phyloP scores from a whole-genome alignment of 2,888 invertebrate species.

The Ypsolopha scabrella region DNA sequence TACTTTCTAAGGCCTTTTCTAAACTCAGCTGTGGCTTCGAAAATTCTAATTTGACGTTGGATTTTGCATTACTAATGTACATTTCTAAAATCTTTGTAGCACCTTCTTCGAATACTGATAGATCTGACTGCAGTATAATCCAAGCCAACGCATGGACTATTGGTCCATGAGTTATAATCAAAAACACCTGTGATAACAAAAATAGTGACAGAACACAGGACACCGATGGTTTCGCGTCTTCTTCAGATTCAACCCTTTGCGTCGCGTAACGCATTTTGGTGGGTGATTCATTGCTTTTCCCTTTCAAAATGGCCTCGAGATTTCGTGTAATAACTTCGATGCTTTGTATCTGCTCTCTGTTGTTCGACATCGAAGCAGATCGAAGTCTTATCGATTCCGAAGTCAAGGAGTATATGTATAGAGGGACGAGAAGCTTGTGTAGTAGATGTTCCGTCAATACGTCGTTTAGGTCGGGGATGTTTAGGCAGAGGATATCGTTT shows the following conservation, averaged over 20 bases:
- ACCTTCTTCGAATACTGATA: constrained; percentile 76
- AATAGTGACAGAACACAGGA: constrained; percentile 93
- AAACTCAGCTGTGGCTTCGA: constrained; percentile 80
- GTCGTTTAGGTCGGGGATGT: constrained; percentile 92
- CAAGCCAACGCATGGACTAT: constrained; percentile 91
- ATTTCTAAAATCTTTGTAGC: constrained; percentile 76
- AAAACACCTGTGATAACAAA: constrained; percentile 93
- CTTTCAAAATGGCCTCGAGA: constrained; percentile 73
- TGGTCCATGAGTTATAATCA: constrained; percentile 92
- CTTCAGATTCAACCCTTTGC: constrained; percentile 57
- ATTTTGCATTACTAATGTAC: constrained; percentile 69
- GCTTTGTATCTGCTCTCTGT: constrained; percentile 54
- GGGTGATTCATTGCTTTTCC: constrained; percentile 65
- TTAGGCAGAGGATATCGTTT: constrained; percentile 94
- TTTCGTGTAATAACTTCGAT: constrained; percentile 74
- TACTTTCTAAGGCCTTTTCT: constrained; percentile 77
- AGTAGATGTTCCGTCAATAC: constrained; percentile 94
- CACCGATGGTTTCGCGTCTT: constrained; percentile 77
- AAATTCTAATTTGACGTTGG: constrained; percentile 71
- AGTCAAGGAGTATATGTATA: constrained; percentile 93
- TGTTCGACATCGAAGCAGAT: constrained; percentile 43
- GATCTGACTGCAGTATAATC: constrained; percentile 89
- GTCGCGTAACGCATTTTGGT: constrained; percentile 41
- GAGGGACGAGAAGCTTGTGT: constrained; percentile 91
- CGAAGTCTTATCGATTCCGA: constrained; percentile 35